Conservation (phyloP, 64 coral and sea anemone species). For the Dendronephthya gigantea region DNA sequence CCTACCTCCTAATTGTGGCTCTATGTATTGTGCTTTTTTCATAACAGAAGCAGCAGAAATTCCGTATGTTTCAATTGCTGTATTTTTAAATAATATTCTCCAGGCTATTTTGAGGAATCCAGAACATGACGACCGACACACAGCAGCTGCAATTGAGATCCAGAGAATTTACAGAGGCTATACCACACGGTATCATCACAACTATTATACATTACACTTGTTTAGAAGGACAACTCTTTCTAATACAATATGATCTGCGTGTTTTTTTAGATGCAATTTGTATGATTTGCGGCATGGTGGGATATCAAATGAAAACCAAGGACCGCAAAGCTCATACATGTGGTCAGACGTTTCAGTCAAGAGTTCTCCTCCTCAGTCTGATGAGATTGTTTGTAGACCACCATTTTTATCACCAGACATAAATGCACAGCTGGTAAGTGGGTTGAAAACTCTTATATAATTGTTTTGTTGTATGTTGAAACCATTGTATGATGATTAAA, state of each 20-base stretch:
- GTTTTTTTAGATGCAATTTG: not conserved
- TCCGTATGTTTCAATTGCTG: not conserved
- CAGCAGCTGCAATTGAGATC: constrained; percentile 8
- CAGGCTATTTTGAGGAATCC: not conserved
- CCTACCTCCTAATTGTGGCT: no score
- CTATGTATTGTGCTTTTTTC: no score
- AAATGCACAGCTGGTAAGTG: not conserved
- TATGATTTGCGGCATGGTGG: not conserved
- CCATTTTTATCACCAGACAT: not conserved
- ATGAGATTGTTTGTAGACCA: not conserved
- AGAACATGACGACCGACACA: not conserved
- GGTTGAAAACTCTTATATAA: not conserved
- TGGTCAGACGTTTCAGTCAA: not conserved
- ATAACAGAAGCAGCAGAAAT: no score
- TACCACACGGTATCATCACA: not conserved
- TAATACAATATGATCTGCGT: no score
- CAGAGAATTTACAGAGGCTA: constrained; percentile 11
- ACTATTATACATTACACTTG: no score
- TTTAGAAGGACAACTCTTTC: no score
- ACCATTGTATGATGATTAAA: no score
- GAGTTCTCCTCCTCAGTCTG: not conserved
- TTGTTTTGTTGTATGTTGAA: not conserved
- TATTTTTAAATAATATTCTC: not conserved
- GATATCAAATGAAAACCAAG: not conserved
- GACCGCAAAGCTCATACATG: not conserved